Evolutionary conservation across 2,888 invertebrate genomes (phyloP).

Genomic region (Hipparchia sbordonii): DNA sequence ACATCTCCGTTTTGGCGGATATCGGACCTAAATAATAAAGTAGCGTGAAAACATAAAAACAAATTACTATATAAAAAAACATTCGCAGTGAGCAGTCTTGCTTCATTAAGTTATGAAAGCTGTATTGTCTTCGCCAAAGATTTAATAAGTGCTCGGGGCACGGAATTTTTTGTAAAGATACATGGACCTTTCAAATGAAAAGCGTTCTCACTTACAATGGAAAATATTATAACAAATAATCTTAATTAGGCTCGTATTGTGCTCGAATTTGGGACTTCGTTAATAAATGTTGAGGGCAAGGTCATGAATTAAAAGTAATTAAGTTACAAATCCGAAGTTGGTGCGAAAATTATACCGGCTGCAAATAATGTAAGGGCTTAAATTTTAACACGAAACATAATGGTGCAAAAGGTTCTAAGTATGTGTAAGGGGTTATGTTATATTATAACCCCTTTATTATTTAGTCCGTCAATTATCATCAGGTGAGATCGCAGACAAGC

Average conservation of each 20-base stretch:
- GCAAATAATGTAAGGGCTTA: constrained; percentile 62
- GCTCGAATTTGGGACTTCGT: constrained; percentile 40
- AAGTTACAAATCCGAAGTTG: constrained; percentile 71
- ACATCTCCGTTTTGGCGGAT: too few species aligned
- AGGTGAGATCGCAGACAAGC: too few species aligned
- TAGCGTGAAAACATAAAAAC: not conserved
- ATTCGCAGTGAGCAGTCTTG: constrained; percentile 31
- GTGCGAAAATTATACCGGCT: constrained; percentile 60
- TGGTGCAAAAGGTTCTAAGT: constrained; percentile 36
- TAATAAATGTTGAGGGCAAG: constrained; percentile 53
- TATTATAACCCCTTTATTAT: too few species aligned
- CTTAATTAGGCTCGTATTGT: constrained; percentile 44
- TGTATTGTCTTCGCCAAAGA: constrained; percentile 47
- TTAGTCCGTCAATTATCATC: too few species aligned
- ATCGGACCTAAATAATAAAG: not conserved
- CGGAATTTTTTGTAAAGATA: constrained; percentile 38
- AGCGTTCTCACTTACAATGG: constrained; percentile 12
- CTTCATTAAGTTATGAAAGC: constrained; percentile 52
- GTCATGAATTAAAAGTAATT: constrained; percentile 72
- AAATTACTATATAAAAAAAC: not conserved
- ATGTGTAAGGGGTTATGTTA: too few species aligned
- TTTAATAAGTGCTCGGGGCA: constrained; percentile 41
- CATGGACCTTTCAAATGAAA: not conserved
- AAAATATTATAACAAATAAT: constrained; percentile 23
- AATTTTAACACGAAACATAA: constrained; percentile 65